Evolutionary conservation across 2,113 vertebrate species (phyloP).

Genomic region (Chunga burmeisteri): DNA sequence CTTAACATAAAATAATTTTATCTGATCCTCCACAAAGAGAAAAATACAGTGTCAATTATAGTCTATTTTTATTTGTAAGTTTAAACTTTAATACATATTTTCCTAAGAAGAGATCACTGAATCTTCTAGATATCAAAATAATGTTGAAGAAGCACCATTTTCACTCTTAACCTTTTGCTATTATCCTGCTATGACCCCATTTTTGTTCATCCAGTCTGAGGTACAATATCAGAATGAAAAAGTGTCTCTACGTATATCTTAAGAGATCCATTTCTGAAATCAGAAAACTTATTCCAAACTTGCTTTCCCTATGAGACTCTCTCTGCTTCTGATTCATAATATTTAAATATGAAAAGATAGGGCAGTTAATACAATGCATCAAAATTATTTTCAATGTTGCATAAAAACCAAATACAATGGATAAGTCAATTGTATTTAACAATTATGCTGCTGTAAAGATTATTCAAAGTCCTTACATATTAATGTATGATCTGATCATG

Average conservation of each 20-base stretch:
- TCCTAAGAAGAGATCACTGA: background rate
- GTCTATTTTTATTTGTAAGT: background rate
- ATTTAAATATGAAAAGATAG: background rate
- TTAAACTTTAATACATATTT: background rate
- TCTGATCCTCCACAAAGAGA: background rate
- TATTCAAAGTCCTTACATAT: background rate
- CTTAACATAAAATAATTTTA: background rate
- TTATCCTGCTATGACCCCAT: background rate
- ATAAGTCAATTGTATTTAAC: background rate
- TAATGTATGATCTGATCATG: background rate
- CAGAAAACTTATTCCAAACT: background rate
- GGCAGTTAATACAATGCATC: background rate
- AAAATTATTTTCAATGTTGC: background rate
- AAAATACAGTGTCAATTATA: background rate
- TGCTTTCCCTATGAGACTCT: background rate
- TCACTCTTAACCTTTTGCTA: background rate
- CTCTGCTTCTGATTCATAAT: background rate
- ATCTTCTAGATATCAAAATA: background rate
- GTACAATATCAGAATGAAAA: background rate
- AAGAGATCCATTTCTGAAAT: background rate
- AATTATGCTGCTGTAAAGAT: background rate
- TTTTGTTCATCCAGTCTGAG: background rate
- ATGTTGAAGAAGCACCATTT: background rate
- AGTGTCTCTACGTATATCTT: fast-evolving
- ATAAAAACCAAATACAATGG: background rate